Conservation (phyloP, 2,888 invertebrate genomes). For the Cataglyphis albicans region DNA sequence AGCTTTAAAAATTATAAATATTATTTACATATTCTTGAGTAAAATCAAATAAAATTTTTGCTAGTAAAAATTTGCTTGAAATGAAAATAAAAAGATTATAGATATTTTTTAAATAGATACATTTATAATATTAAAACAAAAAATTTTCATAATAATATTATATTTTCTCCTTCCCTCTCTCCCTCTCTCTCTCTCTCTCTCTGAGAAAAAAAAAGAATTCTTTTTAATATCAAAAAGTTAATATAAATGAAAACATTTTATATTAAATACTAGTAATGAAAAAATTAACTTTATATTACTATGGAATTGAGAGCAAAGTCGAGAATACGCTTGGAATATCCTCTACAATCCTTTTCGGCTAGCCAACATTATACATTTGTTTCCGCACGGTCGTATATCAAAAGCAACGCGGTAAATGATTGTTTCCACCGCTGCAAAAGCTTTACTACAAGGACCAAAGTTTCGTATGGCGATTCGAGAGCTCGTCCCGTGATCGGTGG, state of each 20-base stretch:
- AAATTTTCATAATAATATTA: not conserved
- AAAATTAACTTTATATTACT: not conserved
- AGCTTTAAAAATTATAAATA: conserved; percentile 1
- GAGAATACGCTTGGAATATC: not conserved
- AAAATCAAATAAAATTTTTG: not conserved
- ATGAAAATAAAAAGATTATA: not conserved
- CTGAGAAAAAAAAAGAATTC: too few species aligned
- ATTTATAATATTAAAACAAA: not conserved
- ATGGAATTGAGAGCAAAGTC: not conserved
- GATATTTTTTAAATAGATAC: not conserved
- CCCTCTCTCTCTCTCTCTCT: too few species aligned
- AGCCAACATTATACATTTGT: conserved; percentile 25
- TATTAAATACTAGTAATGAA: not conserved
- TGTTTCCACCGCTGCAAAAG: conserved; percentile 41
- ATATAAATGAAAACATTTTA: not conserved
- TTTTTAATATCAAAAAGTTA: not conserved
- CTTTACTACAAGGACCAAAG: conserved; percentile 33
- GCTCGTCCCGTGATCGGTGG: conserved; percentile 61
- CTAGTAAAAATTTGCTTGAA: not conserved
- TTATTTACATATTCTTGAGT: not conserved
- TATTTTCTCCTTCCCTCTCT: not conserved
- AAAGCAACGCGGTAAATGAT: conserved; percentile 48
- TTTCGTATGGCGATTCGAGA: conserved; percentile 39
- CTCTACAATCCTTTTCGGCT: not conserved
- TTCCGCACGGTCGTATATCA: conserved; percentile 30